Percentiles rank a stretch among this genome's conserved stretches.
These are phyloP conservation scores for Caenorhabditis sinica DNA, from an alignment of 2,888 invertebrate genomes.

Conservation along the genomic window DNA sequence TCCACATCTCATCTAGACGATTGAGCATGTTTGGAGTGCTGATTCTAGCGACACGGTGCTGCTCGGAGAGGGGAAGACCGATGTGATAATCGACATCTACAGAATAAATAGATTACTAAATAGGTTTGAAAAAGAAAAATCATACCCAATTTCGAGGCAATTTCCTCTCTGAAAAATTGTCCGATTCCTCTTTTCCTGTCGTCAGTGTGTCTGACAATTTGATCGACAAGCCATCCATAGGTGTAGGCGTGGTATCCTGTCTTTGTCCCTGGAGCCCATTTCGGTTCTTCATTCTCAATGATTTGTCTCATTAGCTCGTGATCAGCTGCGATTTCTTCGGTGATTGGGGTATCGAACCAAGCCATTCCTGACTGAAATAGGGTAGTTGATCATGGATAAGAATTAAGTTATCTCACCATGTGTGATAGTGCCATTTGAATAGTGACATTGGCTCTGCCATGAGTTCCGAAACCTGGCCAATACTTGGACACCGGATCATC, in stretches of 20 bases:
- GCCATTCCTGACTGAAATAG: conserved; percentile 72
- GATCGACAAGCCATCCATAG: conserved; percentile 73
- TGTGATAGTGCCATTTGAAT: conserved; percentile 76
- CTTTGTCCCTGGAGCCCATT: conserved; percentile 75
- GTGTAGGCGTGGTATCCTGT: conserved; percentile 72
- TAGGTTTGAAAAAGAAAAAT: not conserved
- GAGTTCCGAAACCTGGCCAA: conserved; percentile 77
- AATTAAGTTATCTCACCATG: conserved; percentile 56
- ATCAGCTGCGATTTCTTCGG: conserved; percentile 71
- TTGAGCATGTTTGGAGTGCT: conserved; percentile 63
- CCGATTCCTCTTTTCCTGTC: conserved; percentile 67
- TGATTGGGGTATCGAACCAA: conserved; percentile 74
- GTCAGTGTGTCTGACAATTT: conserved; percentile 70
- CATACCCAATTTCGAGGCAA: conserved; percentile 54
- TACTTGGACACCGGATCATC: conserved; percentile 76
- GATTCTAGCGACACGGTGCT: conserved; percentile 73
- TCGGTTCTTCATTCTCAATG: conserved; percentile 72
- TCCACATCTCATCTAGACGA: conserved; percentile 67
- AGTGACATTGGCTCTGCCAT: conserved; percentile 76
- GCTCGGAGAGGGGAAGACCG: conserved; percentile 78
- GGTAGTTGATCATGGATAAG: not conserved
- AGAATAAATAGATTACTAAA: conserved; percentile 25
- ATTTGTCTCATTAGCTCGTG: conserved; percentile 69
- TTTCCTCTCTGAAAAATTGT: conserved; percentile 66
- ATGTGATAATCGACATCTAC: conserved; percentile 83